phyloP scores from a whole-genome alignment of 1,140 invertebrate genomes.

The Notospermus geniculatus region DNA sequence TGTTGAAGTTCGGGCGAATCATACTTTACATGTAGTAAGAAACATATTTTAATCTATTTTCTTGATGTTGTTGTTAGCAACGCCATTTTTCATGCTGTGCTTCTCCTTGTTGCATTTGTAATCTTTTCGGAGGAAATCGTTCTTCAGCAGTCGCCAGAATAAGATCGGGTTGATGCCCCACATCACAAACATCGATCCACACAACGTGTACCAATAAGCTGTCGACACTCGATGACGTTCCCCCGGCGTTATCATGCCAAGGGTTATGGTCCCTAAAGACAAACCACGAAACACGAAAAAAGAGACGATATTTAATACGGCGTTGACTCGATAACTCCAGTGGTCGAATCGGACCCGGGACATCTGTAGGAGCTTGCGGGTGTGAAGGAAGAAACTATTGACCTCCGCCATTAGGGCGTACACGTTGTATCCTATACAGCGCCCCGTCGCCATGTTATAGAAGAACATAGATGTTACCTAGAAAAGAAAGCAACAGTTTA shows the following conservation, averaged over 20 bases:
- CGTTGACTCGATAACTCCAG: constrained; percentile 30
- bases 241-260: constrained; percentile 28
- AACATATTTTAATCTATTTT: too few species aligned
- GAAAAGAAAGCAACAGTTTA: constrained; percentile 13
- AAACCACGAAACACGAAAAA: constrained; percentile 38
- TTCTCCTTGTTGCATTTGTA: too few species aligned
- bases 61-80: too few species aligned
- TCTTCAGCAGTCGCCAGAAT: constrained; percentile 44
- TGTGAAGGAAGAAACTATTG: constrained; percentile 50
- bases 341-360: constrained; percentile 28
- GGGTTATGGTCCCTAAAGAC: constrained; percentile 29
- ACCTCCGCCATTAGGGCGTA: constrained; percentile 45
- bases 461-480: constrained; percentile 48
- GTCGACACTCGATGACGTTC: constrained; percentile 23
- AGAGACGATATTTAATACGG: constrained; percentile 36
- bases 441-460: constrained; percentile 39
- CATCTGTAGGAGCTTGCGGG: constrained; percentile 47
- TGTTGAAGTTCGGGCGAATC: too few species aligned
- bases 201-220: constrained; percentile 29
- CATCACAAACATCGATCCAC: constrained; percentile 38
- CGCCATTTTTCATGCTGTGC: too few species aligned
- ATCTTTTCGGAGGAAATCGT: constrained; percentile 35
- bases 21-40: too few species aligned
- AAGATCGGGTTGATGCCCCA: constrained; percentile 39
- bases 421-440: constrained; percentile 42